These are phyloP conservation scores for Alentia gelatinosa DNA, from an alignment of 2,888 invertebrate genomes.

Conservation along the genomic window DNA sequence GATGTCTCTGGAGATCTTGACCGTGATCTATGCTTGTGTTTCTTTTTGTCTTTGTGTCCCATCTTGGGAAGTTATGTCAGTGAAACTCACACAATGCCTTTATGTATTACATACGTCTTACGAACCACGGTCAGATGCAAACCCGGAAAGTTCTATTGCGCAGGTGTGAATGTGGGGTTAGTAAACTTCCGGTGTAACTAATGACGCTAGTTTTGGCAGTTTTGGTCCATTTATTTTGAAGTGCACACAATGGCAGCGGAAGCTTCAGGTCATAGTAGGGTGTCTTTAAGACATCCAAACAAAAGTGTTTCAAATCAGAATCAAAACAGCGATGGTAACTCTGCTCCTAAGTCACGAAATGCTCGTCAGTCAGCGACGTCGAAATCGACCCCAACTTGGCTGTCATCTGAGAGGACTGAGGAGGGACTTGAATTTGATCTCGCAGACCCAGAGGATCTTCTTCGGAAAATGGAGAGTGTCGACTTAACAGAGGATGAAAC, in stretches of 20 bases:
- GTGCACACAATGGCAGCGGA: not conserved
- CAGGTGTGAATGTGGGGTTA: not conserved
- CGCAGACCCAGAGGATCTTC: not conserved
- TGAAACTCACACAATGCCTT: too few relatives aligned
- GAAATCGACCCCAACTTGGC: not conserved
- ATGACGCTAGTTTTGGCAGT: not conserved
- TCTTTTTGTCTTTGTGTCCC: conserved; percentile 54
- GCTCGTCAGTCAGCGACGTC: not conserved
- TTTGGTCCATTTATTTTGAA: not conserved
- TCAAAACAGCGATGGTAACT: not conserved
- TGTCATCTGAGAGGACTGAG: not conserved
- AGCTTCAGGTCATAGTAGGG: not conserved
- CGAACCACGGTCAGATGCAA: too few relatives aligned
- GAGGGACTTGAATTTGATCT: not conserved
- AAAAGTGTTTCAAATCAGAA: not conserved
- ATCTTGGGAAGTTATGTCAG: not conserved
- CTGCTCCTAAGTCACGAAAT: not conserved
- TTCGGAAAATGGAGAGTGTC: not conserved
- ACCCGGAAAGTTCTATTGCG: too few relatives aligned
- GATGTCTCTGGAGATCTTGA: conserved; percentile 6
- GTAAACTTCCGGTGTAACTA: conserved; percentile 30
- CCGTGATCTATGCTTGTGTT: conserved; percentile 28
- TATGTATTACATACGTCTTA: too few relatives aligned
- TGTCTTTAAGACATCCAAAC: not conserved
- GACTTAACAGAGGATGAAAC: not conserved